Conservation (phyloP, 2,888 invertebrate species). For the Mythimna impura region DNA sequence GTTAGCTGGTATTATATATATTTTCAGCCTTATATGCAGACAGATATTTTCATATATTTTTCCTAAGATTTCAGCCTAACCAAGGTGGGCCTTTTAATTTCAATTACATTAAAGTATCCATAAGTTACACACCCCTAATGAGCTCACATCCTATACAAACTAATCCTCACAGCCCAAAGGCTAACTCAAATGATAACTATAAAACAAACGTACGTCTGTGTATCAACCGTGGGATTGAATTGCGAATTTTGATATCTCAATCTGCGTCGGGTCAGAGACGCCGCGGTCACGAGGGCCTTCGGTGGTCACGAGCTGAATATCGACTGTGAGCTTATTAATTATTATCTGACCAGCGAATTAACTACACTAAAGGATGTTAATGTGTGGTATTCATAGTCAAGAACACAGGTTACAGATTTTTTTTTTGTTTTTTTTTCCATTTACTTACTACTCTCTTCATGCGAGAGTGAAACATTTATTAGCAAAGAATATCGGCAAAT, state of each 20-base stretch:
- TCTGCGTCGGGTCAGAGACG: constrained; percentile 86
- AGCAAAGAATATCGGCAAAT: too few species aligned
- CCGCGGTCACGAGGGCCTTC: constrained; percentile 90
- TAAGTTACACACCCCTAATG: constrained; percentile 27
- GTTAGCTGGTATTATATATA: too few species aligned
- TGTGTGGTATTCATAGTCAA: constrained; percentile 61
- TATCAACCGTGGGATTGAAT: constrained; percentile 82
- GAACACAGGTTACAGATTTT: neutral
- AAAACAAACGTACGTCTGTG: constrained; percentile 78
- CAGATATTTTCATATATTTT: too few species aligned
- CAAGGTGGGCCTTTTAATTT: constrained; percentile 13
- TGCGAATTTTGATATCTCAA: constrained; percentile 90
- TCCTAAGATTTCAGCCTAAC: neutral
- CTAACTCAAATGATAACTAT: constrained; percentile 77
- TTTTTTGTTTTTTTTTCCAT: too few species aligned
- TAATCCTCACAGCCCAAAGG: constrained; percentile 71
- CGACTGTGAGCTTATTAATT: constrained; percentile 75
- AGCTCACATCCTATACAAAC: constrained; percentile 58
- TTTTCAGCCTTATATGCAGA: too few species aligned
- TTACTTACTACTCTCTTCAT: too few species aligned
- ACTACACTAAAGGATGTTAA: constrained; percentile 79
- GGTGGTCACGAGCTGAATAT: constrained; percentile 86
- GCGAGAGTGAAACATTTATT: too few species aligned
- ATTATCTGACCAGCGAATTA: constrained; percentile 80
- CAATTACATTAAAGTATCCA: neutral